phyloP scores from a whole-genome alignment of 2,888 invertebrate species.

The Eurytoma californica region DNA sequence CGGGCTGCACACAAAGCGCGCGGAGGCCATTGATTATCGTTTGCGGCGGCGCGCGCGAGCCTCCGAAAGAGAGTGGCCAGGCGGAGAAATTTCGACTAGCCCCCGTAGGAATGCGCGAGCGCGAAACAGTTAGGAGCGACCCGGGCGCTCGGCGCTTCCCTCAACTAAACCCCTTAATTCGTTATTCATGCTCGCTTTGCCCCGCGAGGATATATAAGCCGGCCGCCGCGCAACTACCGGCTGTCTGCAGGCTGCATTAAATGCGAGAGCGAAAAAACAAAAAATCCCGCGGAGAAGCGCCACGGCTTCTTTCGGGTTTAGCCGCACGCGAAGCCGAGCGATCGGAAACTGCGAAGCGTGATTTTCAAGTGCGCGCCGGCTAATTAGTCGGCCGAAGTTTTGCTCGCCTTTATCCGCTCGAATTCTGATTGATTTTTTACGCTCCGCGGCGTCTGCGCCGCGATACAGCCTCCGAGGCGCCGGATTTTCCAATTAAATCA shows the following conservation, averaged over 20 bases:
- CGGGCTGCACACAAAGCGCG: background rate
- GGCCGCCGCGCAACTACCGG: background rate
- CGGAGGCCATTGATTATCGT: slow-evolving; percentile 48
- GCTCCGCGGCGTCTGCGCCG: too few species aligned
- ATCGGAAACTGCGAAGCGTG: too few species aligned
- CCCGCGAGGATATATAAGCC: background rate
- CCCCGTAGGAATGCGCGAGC: slow-evolving; percentile 33
- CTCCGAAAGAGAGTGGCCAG: slow-evolving; percentile 7
- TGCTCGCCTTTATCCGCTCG: too few species aligned
- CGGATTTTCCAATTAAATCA: too few species aligned
- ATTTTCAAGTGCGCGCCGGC: too few species aligned
- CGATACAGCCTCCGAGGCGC: too few species aligned
- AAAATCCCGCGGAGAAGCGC: too few species aligned
- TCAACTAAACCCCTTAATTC: slow-evolving; percentile 41
- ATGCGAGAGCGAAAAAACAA: background rate
- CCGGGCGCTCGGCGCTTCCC: slow-evolving; percentile 15
- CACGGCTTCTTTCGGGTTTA: too few species aligned
- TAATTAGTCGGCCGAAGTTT: too few species aligned
- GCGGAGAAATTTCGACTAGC: slow-evolving; percentile 46
- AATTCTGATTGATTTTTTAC: too few species aligned
- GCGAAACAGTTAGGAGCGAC: slow-evolving; percentile 24
- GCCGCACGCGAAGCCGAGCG: too few species aligned
- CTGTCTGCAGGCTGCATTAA: background rate
- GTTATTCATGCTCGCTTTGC: slow-evolving; percentile 50
- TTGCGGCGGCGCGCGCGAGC: slow-evolving; percentile 6